Percentiles rank a stretch among this genome's conserved stretches.
phyloP scores from a whole-genome alignment of 2,797 vertebrate species.

The Acropternis orthonyx region DNA sequence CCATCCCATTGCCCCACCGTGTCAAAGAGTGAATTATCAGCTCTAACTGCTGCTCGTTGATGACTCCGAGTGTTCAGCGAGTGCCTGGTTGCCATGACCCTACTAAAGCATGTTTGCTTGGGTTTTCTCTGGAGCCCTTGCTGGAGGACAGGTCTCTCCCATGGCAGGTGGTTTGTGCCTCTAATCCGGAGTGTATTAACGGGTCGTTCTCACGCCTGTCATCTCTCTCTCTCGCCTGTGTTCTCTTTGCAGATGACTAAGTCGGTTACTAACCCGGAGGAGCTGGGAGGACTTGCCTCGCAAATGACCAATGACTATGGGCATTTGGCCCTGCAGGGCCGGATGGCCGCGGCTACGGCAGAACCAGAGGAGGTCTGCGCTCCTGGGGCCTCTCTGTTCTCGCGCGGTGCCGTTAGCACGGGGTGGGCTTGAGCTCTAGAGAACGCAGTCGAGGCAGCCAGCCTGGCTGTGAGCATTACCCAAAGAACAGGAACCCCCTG shows the following conservation, averaged over 20 bases:
- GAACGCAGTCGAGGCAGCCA: neutral
- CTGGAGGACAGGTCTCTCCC: neutral
- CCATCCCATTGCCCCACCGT: neutral
- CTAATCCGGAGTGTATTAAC: slow-evolving; percentile 62
- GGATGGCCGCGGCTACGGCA: slow-evolving; percentile 92
- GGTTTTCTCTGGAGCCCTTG: slow-evolving; percentile 42
- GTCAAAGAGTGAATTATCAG: neutral
- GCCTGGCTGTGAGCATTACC: neutral
- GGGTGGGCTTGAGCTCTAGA: neutral
- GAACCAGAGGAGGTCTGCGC: slow-evolving; percentile 93
- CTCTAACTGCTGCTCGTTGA: slow-evolving; percentile 31
- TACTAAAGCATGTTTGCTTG: slow-evolving; percentile 70
- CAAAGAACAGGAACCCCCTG: neutral
- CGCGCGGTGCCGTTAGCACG: neutral
- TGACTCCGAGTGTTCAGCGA: neutral
- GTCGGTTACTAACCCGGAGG: slow-evolving; percentile 96
- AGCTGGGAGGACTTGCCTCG: slow-evolving; percentile 94
- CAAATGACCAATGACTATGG: slow-evolving; percentile 97
- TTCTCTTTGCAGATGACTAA: slow-evolving; percentile 93
- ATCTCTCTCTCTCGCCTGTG: slow-evolving; percentile 71
- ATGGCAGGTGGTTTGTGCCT: neutral
- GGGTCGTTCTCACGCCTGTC: slow-evolving; percentile 59
- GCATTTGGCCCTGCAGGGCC: slow-evolving; percentile 93
- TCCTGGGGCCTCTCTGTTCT: slow-evolving; percentile 36
- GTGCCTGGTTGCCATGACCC: slow-evolving; percentile 1